A percentile compares a stretch with the other conserved stretches of the same genome.
Conservation (phyloP, 2,113 vertebrate genomes). For the Microcebus lehilahytsara region DNA sequence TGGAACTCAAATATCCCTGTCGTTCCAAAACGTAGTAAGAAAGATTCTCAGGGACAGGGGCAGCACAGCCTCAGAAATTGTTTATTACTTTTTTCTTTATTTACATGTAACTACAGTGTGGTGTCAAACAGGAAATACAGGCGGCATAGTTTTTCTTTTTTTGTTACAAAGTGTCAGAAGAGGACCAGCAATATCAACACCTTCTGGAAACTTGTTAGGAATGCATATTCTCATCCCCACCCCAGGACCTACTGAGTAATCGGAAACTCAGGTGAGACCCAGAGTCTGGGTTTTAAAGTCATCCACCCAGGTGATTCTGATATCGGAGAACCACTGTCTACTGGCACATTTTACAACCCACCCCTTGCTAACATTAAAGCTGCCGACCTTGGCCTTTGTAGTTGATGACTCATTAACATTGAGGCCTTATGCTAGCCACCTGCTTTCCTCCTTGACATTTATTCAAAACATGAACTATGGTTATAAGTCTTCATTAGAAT, state of each 20-base stretch:
- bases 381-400: not conserved
- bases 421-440: not conserved
- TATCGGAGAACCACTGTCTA: not conserved
- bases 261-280: not conserved
- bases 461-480: not conserved
- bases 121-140: constrained; percentile 59
- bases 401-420: not conserved
- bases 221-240: not conserved
- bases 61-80: not conserved
- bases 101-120: not conserved
- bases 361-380: not conserved
- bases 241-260: not conserved
- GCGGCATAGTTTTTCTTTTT: not conserved
- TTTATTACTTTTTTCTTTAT: constrained; percentile 35
- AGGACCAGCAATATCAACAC: not conserved
- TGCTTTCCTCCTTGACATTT: constrained; percentile 42
- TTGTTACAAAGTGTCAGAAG: not conserved
- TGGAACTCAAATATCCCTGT: not conserved
- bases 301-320: not conserved
- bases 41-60: not conserved
- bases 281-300: not conserved
- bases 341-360: not conserved
- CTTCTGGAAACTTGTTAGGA: not conserved
- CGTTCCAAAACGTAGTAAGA: not conserved
- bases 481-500: not conserved